These are phyloP conservation scores for Stictonetta naevosa DNA, from an alignment of 2,113 vertebrate genomes.

Conservation along the genomic window DNA sequence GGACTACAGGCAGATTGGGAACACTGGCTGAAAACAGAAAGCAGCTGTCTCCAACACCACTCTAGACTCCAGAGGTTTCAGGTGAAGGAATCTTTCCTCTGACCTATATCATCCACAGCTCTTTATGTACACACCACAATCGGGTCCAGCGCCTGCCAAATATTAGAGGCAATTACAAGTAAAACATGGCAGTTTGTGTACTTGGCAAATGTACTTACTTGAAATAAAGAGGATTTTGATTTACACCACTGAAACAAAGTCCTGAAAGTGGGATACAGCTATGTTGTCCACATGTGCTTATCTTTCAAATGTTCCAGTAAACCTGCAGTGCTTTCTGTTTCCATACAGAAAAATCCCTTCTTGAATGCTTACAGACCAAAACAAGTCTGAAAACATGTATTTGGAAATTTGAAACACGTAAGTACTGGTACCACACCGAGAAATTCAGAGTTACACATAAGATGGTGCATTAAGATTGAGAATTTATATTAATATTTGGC, in stretches of 20 bases:
- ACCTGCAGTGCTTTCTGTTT: background rate
- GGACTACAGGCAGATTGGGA: background rate
- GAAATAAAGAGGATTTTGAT: background rate
- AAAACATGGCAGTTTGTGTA: background rate
- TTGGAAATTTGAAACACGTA: background rate
- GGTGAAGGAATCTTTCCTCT: background rate
- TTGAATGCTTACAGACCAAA: background rate
- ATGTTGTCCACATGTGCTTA: background rate
- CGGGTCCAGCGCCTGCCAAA: background rate
- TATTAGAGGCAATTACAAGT: background rate
- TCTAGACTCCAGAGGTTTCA: background rate
- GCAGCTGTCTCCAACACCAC: background rate
- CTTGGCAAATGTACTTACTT: background rate
- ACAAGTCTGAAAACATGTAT: background rate
- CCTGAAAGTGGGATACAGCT: background rate
- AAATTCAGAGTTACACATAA: background rate
- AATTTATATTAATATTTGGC: background rate
- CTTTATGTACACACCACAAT: rapidly evolving
- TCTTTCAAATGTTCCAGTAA: background rate
- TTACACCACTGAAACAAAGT: background rate
- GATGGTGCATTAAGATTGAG: background rate
- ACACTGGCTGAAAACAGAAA: background rate
- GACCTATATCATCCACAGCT: background rate
- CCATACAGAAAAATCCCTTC: background rate
- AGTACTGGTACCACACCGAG: too few species aligned